These are phyloP conservation scores for Cephalopachus bancanus DNA, from an alignment of 2,797 vertebrate genomes.

Conservation along the genomic window DNA sequence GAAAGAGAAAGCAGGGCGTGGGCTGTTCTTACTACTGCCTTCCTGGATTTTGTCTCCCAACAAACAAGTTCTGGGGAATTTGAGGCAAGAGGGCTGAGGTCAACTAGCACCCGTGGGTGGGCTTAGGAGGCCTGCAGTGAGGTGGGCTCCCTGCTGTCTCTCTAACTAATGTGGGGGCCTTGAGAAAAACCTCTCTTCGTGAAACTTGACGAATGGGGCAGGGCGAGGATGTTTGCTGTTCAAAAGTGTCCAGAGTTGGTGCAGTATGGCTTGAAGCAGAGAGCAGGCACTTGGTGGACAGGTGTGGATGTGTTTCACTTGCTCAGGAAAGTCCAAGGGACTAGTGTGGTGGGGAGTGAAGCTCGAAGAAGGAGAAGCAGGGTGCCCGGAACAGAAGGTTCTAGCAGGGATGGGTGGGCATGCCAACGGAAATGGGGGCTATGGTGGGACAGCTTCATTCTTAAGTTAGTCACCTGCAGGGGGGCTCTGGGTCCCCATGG, in stretches of 20 bases:
- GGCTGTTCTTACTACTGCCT: background rate
- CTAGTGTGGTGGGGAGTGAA: background rate
- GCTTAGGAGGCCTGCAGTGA: background rate
- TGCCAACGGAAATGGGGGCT: background rate
- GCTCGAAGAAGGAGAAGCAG: background rate
- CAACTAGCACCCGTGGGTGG: fast-evolving
- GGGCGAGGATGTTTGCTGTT: background rate
- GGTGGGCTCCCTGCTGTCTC: background rate
- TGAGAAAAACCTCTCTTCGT: background rate
- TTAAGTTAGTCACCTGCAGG: background rate
- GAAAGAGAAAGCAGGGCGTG: background rate
- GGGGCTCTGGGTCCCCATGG: background rate
- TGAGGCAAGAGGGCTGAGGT: background rate
- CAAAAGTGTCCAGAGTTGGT: background rate
- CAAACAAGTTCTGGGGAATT: background rate
- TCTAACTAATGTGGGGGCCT: background rate
- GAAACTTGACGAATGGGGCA: background rate
- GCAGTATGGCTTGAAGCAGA: background rate
- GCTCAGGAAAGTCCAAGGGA: background rate
- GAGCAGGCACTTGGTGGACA: background rate
- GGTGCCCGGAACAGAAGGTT: background rate
- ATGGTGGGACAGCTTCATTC: background rate
- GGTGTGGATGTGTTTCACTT: background rate
- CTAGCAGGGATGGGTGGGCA: background rate
- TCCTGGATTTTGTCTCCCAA: background rate